phyloP scores from a whole-genome alignment of 2,797 vertebrate species.

The Artibeus lituratus region DNA sequence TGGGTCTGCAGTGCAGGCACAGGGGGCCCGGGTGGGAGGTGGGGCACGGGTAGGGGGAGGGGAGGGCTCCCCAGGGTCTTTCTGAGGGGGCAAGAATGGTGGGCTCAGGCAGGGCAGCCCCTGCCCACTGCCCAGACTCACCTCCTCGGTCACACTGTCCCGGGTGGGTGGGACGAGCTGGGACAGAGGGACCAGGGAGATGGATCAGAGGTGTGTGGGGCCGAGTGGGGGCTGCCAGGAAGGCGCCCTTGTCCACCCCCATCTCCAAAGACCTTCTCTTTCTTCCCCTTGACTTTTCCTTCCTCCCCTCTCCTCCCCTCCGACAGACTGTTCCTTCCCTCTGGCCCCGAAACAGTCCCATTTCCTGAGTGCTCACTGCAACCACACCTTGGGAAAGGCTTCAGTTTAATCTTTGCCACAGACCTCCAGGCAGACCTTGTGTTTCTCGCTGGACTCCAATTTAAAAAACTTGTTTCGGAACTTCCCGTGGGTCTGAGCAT shows the following conservation, averaged over 20 bases:
- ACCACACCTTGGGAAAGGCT: no score
- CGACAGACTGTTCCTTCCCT: background rate
- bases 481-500: no score
- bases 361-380: no score
- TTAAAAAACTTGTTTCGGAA: no score
- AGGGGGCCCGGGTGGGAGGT: no score
- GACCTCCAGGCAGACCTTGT: no score
- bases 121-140: background rate
- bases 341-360: no score
- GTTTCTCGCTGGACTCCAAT: no score
- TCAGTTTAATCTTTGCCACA: no score
- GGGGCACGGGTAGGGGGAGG: no score
- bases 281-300: background rate
- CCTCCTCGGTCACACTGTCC: background rate
- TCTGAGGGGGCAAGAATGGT: background rate
- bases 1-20: background rate
- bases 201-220: background rate
- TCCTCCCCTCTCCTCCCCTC: background rate
- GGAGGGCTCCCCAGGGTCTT: background rate
- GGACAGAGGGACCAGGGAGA: background rate
- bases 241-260: background rate
- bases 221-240: background rate
- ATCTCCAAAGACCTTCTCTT: background rate
- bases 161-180: no score
- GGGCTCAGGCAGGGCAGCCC: background rate